phyloP scores from a whole-genome alignment of 2,113 vertebrate genomes.

The Bucco capensis region DNA sequence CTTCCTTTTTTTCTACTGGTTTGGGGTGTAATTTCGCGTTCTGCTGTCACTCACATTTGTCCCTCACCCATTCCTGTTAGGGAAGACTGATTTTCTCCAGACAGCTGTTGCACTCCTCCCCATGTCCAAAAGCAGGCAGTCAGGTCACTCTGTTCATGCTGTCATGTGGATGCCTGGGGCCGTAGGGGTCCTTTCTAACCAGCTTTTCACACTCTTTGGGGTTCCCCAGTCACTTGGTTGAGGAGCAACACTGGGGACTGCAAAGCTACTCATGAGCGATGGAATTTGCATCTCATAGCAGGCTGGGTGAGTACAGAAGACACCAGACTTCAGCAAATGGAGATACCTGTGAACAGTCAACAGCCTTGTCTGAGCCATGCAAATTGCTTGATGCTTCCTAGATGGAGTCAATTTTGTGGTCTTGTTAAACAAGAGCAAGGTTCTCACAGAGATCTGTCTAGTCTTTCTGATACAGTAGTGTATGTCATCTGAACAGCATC shows the following conservation, averaged over 20 bases:
- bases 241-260: background rate
- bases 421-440: background rate
- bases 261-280: background rate
- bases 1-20: background rate
- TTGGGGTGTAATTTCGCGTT: background rate
- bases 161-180: background rate
- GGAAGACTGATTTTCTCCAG: background rate
- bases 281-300: background rate
- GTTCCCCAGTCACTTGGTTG: background rate
- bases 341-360: background rate
- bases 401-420: accelerated
- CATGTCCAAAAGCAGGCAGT: accelerated
- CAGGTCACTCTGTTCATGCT: background rate
- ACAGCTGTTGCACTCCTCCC: too few species aligned
- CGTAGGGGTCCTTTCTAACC: background rate
- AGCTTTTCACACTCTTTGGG: background rate
- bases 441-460: background rate
- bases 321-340: background rate
- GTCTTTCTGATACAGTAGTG: background rate
- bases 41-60: accelerated
- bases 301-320: background rate
- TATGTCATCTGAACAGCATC: background rate
- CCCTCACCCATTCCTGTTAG: background rate
- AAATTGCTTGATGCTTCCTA: background rate
- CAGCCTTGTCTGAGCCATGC: background rate